Conservation (phyloP, 2,797 vertebrate genomes). For the Poliocrania exsul region DNA sequence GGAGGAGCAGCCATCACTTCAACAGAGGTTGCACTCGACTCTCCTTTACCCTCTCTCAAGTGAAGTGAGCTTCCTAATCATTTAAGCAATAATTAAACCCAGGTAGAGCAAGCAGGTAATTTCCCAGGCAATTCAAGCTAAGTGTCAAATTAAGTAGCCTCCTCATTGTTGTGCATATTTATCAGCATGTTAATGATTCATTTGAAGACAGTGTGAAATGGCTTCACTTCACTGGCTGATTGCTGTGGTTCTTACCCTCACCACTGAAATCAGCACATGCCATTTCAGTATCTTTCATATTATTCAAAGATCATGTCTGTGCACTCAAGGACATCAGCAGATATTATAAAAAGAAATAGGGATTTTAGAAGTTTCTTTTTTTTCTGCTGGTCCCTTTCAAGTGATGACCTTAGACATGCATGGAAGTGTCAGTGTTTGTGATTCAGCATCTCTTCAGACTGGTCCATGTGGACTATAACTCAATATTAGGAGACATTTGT, state of each 20-base stretch:
- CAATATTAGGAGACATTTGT: not conserved
- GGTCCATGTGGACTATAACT: not conserved
- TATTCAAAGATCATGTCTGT: not conserved
- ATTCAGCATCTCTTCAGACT: not conserved
- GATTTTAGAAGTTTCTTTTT: no score
- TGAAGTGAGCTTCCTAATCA: not conserved
- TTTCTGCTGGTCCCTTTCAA: not conserved
- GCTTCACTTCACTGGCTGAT: not conserved
- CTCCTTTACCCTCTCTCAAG: not conserved
- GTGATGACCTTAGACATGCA: accelerated
- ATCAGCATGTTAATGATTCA: not conserved
- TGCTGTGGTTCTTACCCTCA: not conserved
- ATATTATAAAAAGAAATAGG: no score
- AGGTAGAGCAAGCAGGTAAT: not conserved
- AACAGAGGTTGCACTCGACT: not conserved
- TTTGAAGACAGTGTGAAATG: not conserved
- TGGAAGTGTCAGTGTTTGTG: not conserved
- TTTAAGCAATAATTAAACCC: not conserved
- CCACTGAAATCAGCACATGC: not conserved
- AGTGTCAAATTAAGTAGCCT: not conserved
- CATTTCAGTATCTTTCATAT: not conserved
- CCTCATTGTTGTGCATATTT: not conserved
- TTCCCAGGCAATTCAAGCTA: not conserved
- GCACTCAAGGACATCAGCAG: not conserved
- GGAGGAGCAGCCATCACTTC: not conserved